phyloP scores from a whole-genome alignment of 2,888 invertebrate genomes.

The Ceriagrion tenellum region DNA sequence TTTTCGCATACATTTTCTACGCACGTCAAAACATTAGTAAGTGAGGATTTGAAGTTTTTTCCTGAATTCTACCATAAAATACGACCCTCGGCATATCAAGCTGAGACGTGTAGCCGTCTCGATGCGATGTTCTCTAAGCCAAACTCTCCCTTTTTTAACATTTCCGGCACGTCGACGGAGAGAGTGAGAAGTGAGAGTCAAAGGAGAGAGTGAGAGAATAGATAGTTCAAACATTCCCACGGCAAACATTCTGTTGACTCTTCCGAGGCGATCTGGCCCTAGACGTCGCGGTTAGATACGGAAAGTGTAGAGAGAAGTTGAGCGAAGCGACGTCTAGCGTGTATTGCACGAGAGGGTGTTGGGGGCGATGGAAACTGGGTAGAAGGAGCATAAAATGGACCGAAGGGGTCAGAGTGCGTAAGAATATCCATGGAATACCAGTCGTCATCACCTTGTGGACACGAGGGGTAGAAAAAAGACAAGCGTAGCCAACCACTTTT shows the following conservation, averaged over 20 bases:
- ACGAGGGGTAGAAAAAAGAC: not conserved
- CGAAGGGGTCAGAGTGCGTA: not conserved
- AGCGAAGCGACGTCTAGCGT: no score
- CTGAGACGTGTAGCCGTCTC: not conserved
- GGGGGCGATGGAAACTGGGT: not conserved
- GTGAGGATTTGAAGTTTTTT: not conserved
- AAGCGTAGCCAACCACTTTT: not conserved
- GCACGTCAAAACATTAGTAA: not conserved
- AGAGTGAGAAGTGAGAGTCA: no score
- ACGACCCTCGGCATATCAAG: not conserved
- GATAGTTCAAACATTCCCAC: not conserved
- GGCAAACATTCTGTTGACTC: constrained; percentile 3
- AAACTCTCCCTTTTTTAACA: not conserved
- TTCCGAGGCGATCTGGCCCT: not conserved
- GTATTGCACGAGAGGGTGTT: not conserved
- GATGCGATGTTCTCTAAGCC: not conserved
- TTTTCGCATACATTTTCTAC: not conserved
- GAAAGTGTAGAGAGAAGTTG: no score
- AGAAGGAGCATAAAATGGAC: not conserved
- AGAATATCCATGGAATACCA: not conserved
- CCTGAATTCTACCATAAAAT: not conserved
- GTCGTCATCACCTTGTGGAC: not conserved
- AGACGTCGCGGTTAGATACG: no score
- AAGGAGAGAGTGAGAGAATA: not conserved
- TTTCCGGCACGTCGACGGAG: no score